Evolutionary conservation across 2,113 vertebrate genomes (phyloP), one percentile per base, ranked within the genome.

Genomic region (Loxodonta africana): DNA sequence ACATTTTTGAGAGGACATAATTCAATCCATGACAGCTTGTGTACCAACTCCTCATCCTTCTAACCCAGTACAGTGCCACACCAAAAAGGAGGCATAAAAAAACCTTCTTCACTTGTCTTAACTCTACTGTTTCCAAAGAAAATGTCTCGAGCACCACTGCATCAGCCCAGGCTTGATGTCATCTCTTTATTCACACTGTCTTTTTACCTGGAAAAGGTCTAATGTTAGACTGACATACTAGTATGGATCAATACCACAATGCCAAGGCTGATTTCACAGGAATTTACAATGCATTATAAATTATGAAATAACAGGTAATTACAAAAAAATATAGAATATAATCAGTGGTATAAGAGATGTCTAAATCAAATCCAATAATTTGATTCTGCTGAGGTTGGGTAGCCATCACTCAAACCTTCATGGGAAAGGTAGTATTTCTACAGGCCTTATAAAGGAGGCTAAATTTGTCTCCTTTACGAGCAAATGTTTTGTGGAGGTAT

Each of bases 241-340:
- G 4, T 60, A 30, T 78, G 25, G 41, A 83, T 84, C 15, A 84
- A 18, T 65, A 71, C 53, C 33, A 74, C n/a, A 81, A 12, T 57
- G 15, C 11, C 15, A 87, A 21, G 6, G 26, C 12, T 74, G 33
- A 69, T 90, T 88, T 77, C 23, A 73, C 21, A 78, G 14, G 9
- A 44, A 20, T 92, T 87, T 76, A 85, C 30, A 53, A 51, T 84
- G 57, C 26, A 74, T 20, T 26, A 7, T 23, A 57, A 63, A 94
- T 73, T 84, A 48, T 71, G 44, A 94, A 83, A 83, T 81, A 83
- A 90, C 33, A 78, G 6, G 28, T 71, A 90, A 74, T 81, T 90
- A 67, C 26, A 74, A 17, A 7, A 83, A 94, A 88, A 90, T 83
- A 30, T 8, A 62, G 44, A 90, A 81, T 82, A 11, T 7, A 51